Base-by-base conservation (phyloP, 2,888 invertebrate species). In the Eupithecia abbreviata region DNA sequence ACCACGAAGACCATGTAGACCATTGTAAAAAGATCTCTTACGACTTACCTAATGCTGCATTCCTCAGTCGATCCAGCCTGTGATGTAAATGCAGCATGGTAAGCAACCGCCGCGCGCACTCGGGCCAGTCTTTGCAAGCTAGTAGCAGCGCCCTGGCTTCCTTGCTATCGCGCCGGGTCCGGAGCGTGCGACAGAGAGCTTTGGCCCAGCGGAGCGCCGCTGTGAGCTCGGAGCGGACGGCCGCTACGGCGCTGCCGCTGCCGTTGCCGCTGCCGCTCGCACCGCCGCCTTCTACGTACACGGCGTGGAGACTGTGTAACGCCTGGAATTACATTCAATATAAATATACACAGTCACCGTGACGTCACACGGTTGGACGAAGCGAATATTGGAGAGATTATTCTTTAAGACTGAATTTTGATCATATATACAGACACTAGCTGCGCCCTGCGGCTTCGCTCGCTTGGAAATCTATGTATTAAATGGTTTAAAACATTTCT, bases 41-140 rank as follows among this genome's bases (percentile, higher is more conserved):
- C 49, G 4, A 77, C 55, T 4, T 75, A 82, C 79, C 80, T 1
- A 80, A 75, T 55, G 80, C 81, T 0, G 78, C 78, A 65, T 75
- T 75, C 43, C 79, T 77, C 58, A 81, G 78, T 15, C 77, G 30
- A 65, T 65, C 75, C 62, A 73, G 70, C 9, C 73, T 49, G 87
- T 98, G 98, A 88, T 98, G 98, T 15, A 98, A 97, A 89, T 98
- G 98, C 74, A 98, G 96, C 82, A 99, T 95, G 0, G 98, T 98
- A 51, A 98, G 97, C 81, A 99, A 92, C 79, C 98, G 97, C 77
- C 98, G 96, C n/a, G 98, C 96, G 18, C 98, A 97, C 89, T 98
- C 98, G 62, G 97, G 96, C 96, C 98, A 97, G 85, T 98, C 98
- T 91, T 98, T 98, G 80, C 97, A 97, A 67, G 96, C 96, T 2